These are phyloP conservation scores for Centruroides vittatus DNA, from an alignment of 1,140 invertebrate genomes.

Conservation along the genomic window DNA sequence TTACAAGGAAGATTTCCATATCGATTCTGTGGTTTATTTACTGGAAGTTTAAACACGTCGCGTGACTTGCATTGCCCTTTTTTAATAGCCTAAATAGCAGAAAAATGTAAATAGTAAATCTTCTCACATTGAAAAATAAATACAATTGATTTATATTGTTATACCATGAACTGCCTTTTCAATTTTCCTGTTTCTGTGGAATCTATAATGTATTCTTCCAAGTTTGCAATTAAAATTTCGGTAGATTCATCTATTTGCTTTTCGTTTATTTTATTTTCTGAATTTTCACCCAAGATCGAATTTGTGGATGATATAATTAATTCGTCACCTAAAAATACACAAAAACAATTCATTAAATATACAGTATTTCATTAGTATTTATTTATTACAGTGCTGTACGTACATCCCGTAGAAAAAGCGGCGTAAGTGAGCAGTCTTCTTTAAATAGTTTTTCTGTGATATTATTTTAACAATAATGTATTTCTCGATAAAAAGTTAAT, in stretches of 20 bases:
- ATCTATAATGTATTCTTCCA: slow-evolving; percentile 1
- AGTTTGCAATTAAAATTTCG: neutral
- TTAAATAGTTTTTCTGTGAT: too few relatives aligned
- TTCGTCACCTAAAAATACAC: too few relatives aligned
- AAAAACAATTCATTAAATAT: too few relatives aligned
- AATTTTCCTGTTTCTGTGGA: slow-evolving; percentile 1
- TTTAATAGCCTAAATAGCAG: neutral
- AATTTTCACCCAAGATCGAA: neutral
- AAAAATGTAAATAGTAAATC: neutral
- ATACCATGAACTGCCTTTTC: slow-evolving; percentile 4
- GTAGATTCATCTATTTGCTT: neutral
- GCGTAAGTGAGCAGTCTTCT: too few relatives aligned
- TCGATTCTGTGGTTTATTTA: slow-evolving; percentile 57
- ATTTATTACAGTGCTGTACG: too few relatives aligned
- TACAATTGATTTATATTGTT: too few relatives aligned
- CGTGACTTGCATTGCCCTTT: slow-evolving; percentile 9
- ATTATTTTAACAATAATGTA: too few relatives aligned
- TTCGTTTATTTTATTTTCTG: neutral
- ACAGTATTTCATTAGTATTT: too few relatives aligned
- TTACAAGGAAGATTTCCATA: slow-evolving; percentile 64
- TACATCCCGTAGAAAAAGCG: too few relatives aligned
- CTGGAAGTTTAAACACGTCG: slow-evolving; percentile 32
- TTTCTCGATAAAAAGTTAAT: too few relatives aligned
- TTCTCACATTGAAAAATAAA: too few relatives aligned
- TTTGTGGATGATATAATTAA: neutral